phyloP scores from a whole-genome alignment of 2,797 vertebrate genomes.

The Eutrigla gurnardus region DNA sequence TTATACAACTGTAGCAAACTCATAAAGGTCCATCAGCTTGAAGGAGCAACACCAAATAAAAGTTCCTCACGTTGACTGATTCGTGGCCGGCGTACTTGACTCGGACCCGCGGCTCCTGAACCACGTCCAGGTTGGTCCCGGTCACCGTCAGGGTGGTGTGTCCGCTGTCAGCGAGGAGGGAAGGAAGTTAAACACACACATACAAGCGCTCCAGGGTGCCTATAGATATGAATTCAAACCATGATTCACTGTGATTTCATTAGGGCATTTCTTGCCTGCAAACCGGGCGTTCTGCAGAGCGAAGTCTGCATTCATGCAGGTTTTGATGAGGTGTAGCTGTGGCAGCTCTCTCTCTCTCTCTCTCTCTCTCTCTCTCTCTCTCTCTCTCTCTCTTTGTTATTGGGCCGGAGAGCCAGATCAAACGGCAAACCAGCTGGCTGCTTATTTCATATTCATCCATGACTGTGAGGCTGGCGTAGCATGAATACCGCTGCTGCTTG shows the following conservation, averaged over 20 bases:
- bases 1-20: background rate
- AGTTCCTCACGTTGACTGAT: slow-evolving; percentile 91
- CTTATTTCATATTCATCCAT: slow-evolving; percentile 76
- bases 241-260: slow-evolving; percentile 35
- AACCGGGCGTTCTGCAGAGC: slow-evolving; percentile 41
- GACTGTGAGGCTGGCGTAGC: slow-evolving; percentile 66
- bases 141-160: slow-evolving; percentile 93
- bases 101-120: slow-evolving; percentile 93
- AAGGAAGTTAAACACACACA: slow-evolving; percentile 5
- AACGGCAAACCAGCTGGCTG: slow-evolving; percentile 78
- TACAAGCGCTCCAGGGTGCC: slow-evolving; percentile 1
- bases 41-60: slow-evolving; percentile 23
- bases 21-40: slow-evolving; percentile 19
- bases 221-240: slow-evolving; percentile 4
- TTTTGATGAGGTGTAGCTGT: slow-evolving; percentile 53
- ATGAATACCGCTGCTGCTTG: slow-evolving; percentile 78
- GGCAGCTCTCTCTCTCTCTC: slow-evolving; percentile 6
- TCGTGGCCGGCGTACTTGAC: slow-evolving; percentile 93
- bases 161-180: slow-evolving; percentile 80
- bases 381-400: slow-evolving; percentile 68
- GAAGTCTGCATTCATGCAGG: slow-evolving; percentile 51
- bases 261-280: slow-evolving; percentile 39
- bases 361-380: too few species aligned
- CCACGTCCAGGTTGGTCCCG: slow-evolving; percentile 94
- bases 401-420: slow-evolving; percentile 75